A percentile compares a stretch with the other conserved stretches of the same genome.
Conservation (phyloP, 2,888 invertebrate species). For the Spodoptera littoralis region DNA sequence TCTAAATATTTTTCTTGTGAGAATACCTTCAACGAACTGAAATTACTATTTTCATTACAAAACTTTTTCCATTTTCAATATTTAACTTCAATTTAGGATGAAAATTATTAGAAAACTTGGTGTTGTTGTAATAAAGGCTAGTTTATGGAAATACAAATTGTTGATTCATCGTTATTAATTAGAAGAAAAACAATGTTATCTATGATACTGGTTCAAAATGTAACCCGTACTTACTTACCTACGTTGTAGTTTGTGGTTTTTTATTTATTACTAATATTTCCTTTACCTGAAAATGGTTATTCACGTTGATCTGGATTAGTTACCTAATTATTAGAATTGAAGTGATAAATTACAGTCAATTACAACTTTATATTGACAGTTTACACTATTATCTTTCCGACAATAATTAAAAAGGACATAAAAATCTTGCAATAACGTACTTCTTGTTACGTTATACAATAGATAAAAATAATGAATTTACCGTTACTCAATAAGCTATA, state of each 20-base stretch:
- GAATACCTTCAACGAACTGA: constrained; percentile 29
- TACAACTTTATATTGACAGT: no score
- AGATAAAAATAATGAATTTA: not conserved
- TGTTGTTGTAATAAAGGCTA: constrained; percentile 9
- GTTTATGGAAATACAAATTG: constrained; percentile 10
- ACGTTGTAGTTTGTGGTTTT: constrained; percentile 18
- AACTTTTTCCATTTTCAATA: constrained; percentile 46
- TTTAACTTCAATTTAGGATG: constrained; percentile 34
- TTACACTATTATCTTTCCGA: no score
- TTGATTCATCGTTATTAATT: constrained; percentile 27
- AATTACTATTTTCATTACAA: constrained; percentile 48
- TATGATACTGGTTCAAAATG: not conserved
- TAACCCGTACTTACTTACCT: not conserved
- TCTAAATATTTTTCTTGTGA: constrained; percentile 31
- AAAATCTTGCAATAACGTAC: no score
- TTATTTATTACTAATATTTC: constrained; percentile 13
- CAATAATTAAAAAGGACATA: no score
- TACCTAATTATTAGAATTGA: no score
- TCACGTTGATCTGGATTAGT: no score
- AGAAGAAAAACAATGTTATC: constrained; percentile 5
- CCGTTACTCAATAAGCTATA: no score
- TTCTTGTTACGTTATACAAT: no score
- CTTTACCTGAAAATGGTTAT: not conserved
- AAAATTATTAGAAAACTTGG: constrained; percentile 30
- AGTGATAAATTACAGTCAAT: no score